Evolutionary conservation across 1,140 invertebrate genomes (phyloP).

Genomic region (Zaprionus capensis): DNA sequence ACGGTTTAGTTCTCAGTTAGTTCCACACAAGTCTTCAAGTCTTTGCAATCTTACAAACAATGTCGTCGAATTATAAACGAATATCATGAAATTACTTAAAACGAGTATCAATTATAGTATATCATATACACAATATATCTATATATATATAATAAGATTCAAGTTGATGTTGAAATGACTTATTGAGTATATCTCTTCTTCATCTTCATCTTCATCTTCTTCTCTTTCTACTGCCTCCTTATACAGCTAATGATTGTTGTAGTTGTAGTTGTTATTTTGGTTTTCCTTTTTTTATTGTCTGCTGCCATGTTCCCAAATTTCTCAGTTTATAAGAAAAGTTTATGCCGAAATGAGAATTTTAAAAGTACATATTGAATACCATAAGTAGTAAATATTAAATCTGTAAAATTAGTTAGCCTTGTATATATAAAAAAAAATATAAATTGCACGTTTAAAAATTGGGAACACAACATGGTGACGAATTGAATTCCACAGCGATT

Average conservation of each 20-base stretch:
- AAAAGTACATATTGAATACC: not conserved
- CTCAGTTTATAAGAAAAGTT: not conserved
- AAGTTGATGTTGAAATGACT: conserved; percentile 9
- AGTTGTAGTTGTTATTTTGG: conserved; percentile 14
- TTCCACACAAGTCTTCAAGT: not conserved
- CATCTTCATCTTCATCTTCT: not conserved
- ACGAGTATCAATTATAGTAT: conserved; percentile 17
- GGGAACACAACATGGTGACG: conserved; percentile 15
- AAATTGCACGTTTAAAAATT: conserved; percentile 3
- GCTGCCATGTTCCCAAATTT: conserved; percentile 14
- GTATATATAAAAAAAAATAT: not conserved
- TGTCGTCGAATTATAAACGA: not conserved
- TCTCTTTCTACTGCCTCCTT: conserved; percentile 6
- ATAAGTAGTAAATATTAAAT: not conserved
- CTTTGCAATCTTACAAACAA: conserved; percentile 5
- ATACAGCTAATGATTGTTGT: conserved; percentile 47
- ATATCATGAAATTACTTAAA: conserved; percentile 10
- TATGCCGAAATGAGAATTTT: not conserved
- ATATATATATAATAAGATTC: conserved; percentile 10
- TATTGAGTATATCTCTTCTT: conserved; percentile 9
- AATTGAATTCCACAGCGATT: conserved; percentile 1
- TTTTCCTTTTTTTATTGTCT: not conserved
- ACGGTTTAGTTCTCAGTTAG: not conserved
- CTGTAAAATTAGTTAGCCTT: not conserved
- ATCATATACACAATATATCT: conserved; percentile 7